Base-by-base conservation (phyloP, 2,797 vertebrate species). In the Dipus sagitta region DNA sequence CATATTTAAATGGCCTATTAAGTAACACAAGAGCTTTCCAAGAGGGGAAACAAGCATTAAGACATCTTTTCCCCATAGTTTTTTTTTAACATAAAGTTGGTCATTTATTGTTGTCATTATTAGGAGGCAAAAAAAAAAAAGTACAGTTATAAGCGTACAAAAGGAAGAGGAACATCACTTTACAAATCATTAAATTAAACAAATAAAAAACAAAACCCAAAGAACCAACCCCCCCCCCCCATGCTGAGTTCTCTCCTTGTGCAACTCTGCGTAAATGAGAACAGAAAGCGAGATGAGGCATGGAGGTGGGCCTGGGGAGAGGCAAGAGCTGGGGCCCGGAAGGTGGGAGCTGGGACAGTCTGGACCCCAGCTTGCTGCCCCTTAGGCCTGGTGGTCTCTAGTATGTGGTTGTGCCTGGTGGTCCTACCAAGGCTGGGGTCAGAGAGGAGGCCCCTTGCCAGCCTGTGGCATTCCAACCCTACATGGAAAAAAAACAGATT, bases 61-160 rank as follows among this genome's bases (percentile, higher is more conserved):
- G n/a, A n/a, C n/a, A n/a, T n/a, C n/a, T n/a, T n/a, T n/a, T n/a
- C n/a, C n/a, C n/a, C n/a, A n/a, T n/a, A n/a, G n/a, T n/a, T n/a
- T n/a, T n/a, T n/a, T n/a, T n/a, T n/a, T n/a, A 98, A 98, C 98
- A 97, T 97, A 98, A 98, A 98, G 98, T 95, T 96, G 98, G 98
- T 98, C 96, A 98, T 98, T 98, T 98, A 98, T 98, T 97, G 54
- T 88, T 97, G 92, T 97, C 75, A 34, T 95, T 97, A 97, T 98
- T 97, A 98, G 98, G 98, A 98, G 97, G 97, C 98, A 97, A 98
- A 98, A 38, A 38, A 38, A 38, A 3, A 98, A 98, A 96, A 94
- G 97, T 98, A 98, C 98, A 98, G 97, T 98, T 98, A 98, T 98
- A 98, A 97, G 92, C 96, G 92, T 98, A 96, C 97, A 98, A 98